Evolutionary conservation across 1,140 invertebrate species (phyloP).

Genomic region (Drosophila kohkoa): DNA sequence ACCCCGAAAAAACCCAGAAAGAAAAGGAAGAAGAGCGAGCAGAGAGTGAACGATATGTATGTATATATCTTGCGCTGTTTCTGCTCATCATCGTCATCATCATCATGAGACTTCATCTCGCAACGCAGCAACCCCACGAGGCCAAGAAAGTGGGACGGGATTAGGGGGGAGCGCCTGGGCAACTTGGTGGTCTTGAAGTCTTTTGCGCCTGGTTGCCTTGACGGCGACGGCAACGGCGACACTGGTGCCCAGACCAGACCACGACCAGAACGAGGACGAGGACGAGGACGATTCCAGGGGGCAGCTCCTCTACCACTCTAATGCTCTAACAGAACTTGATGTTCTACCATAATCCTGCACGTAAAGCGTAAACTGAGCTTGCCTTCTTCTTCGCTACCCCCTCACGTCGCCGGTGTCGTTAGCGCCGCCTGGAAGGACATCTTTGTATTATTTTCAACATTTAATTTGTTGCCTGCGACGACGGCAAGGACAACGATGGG

Average conservation of each 20-base stretch:
- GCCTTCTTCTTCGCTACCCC: neutral
- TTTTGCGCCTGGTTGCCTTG: conserved; percentile 69
- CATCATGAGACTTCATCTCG: conserved; percentile 46
- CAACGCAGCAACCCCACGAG: conserved; percentile 23
- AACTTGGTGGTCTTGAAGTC: conserved; percentile 52
- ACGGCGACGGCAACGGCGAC: conserved; percentile 25
- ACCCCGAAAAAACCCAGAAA: conserved; percentile 11
- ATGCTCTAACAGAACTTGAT: conserved; percentile 22
- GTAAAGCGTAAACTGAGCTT: conserved; percentile 75
- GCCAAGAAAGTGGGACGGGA: neutral
- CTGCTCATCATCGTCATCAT: conserved; percentile 51
- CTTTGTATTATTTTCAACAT: conserved; percentile 83
- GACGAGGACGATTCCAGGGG: conserved; percentile 7
- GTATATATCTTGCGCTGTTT: conserved; percentile 5
- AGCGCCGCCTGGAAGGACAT: conserved; percentile 72
- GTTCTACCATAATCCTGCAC: conserved; percentile 64
- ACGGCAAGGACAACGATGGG: conserved; percentile 31
- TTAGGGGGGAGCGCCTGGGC: neutral
- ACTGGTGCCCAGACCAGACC: conserved; percentile 10
- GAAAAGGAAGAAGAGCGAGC: neutral
- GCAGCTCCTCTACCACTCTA: conserved; percentile 18
- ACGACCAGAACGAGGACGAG: neutral
- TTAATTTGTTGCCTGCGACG: conserved; percentile 81
- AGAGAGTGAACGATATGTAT: conserved; percentile 2
- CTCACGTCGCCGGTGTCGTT: conserved; percentile 61